Evolutionary conservation across 2,113 vertebrate genomes (phyloP).

Genomic region (Cyanistes caeruleus): DNA sequence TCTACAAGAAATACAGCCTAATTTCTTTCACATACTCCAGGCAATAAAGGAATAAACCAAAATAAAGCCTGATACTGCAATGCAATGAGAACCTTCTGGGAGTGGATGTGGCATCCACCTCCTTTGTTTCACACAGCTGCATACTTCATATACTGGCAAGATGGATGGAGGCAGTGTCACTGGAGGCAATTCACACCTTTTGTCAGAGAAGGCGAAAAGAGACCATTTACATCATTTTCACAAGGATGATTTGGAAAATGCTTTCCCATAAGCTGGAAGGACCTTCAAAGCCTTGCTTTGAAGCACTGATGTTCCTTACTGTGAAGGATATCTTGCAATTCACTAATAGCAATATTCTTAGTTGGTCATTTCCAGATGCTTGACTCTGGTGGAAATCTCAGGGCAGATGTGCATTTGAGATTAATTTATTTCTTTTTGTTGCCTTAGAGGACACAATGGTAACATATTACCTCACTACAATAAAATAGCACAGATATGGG

Average conservation of each 20-base stretch:
- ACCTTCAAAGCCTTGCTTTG: not conserved
- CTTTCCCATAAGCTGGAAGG: not conserved
- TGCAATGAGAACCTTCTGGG: not conserved
- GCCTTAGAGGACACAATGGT: not conserved
- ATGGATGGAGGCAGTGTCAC: not conserved
- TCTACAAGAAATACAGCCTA: not conserved
- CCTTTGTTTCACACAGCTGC: not conserved
- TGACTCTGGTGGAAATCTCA: not conserved
- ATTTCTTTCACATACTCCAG: not conserved
- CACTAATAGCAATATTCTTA: not conserved
- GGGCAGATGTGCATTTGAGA: slow-evolving; percentile 20
- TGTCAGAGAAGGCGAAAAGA: not conserved
- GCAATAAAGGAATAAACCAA: slow-evolving; percentile 36
- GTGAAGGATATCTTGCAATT: not conserved
- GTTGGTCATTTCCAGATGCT: not conserved
- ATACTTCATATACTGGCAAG: not conserved
- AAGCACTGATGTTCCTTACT: not conserved
- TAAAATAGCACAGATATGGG: slow-evolving; percentile 31
- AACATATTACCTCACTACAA: slow-evolving; percentile 11
- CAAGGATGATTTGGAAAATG: not conserved
- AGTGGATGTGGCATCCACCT: not conserved
- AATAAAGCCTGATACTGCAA: slow-evolving; percentile 5
- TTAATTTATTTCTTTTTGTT: not conserved
- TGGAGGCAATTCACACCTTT: not conserved
- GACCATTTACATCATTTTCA: not conserved